Evolutionary conservation across 2,113 vertebrate genomes (phyloP).

Genomic region (Macheiramphus alcinus): DNA sequence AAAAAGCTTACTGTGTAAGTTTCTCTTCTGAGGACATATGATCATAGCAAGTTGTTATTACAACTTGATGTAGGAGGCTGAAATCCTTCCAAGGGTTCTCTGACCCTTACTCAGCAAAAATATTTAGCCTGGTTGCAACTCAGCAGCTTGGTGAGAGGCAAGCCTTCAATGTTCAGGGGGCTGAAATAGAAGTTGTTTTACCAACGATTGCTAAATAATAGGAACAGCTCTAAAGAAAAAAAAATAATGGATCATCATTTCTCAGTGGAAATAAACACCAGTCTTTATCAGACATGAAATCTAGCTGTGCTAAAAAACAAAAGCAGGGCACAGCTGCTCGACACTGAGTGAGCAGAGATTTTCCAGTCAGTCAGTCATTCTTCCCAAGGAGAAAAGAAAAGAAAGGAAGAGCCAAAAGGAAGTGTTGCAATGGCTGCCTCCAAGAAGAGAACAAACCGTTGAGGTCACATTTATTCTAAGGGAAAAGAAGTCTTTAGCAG

Average conservation of each 20-base stretch:
- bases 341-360: not conserved
- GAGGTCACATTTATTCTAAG: not conserved
- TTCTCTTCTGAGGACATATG: not conserved
- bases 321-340: not conserved
- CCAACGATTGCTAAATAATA: not conserved
- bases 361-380: not conserved
- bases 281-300: not conserved
- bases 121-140: not conserved
- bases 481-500: constrained; percentile 8
- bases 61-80: not conserved
- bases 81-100: not conserved
- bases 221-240: not conserved
- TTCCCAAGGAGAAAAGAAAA: constrained; percentile 5
- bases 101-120: constrained; percentile 13
- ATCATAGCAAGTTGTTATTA: not conserved
- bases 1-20: not conserved
- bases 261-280: constrained; percentile 22
- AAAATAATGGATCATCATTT: not conserved
- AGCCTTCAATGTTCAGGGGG: accelerated
- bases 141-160: not conserved
- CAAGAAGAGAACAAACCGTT: not conserved
- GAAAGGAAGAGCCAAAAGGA: not conserved
- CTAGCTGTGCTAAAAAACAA: not conserved
- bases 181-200: constrained; percentile 2
- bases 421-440: not conserved